These are phyloP conservation scores for Drosophila guanche DNA, from an alignment of 1,140 invertebrate species.

Conservation along the genomic window DNA sequence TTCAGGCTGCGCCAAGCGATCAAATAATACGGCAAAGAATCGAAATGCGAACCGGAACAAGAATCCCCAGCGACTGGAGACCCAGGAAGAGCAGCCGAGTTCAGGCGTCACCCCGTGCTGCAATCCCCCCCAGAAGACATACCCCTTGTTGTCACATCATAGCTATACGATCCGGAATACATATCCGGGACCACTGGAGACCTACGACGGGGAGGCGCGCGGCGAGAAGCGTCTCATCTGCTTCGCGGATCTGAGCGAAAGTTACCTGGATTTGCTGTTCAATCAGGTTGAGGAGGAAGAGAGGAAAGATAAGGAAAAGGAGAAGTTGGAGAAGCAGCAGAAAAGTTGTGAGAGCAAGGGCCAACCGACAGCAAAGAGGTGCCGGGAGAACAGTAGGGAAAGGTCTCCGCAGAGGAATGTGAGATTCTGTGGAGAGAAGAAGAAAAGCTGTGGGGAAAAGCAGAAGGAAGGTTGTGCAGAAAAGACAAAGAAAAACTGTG, in stretches of 20 bases:
- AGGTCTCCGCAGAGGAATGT: too few species aligned
- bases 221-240: conserved; percentile 49
- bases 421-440: too few species aligned
- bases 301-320: neutral
- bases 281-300: neutral
- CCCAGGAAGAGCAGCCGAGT: too few species aligned
- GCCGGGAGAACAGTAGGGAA: too few species aligned
- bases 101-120: too few species aligned
- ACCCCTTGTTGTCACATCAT: neutral
- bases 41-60: too few species aligned
- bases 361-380: too few species aligned
- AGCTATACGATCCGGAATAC: conserved; percentile 49
- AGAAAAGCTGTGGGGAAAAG: neutral
- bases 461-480: neutral
- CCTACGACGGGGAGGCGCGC: conserved; percentile 55
- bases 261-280: conserved; percentile 1
- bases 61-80: too few species aligned
- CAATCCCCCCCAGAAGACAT: neutral
- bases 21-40: too few species aligned
- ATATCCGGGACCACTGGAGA: conserved; percentile 50
- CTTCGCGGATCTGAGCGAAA: conserved; percentile 20
- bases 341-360: too few species aligned
- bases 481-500: too few species aligned
- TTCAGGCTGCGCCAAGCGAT: too few species aligned
- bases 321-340: neutral